Base-by-base conservation (phyloP, 2,888 invertebrate species). In the Carpatolechia fugitivella region DNA sequence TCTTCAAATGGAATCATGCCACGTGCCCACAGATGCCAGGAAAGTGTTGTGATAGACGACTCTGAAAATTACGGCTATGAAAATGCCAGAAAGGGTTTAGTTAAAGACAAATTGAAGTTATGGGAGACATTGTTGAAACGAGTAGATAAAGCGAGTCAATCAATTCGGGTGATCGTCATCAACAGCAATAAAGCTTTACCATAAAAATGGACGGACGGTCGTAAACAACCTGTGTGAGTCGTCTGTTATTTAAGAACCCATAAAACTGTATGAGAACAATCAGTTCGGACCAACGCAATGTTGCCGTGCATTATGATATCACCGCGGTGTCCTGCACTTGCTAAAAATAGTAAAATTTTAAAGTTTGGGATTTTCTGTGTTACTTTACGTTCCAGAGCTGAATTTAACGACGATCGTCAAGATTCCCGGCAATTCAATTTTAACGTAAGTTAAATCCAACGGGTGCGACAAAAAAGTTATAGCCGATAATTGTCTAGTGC, bases 251-350 rank as follows among this genome's bases (percentile, higher is more conserved):
- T 82, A 76, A 74, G 74, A 79, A 79, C 68, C 71, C 71, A 82
- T 81, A 83, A 84, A 85, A 84, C 71, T 69, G 66, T 70, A 76
- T 70, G 75, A 78, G 76, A 83, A 80, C 80, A 82, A 80, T 81
- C 74, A 70, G 77, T 70, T 73, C 70, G 78, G 89, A 87, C 88
- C 88, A 89, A 86, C 89, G 81, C 88, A 82, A 72, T 77, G 81
- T 69, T 71, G 33, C 65, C 63, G 59, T 69, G 70, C 72, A 71
- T 65, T 69, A 62, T 65, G 72, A 74, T 68, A 76, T 66, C 85
- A 61, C 76, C 75, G 87, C 81, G 87, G 80, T 85, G 88, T 76
- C 78, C 74, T 72, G 65, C 57, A 57, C 56, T 54, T 60, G 71
- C 76, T 78, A 77, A 76, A 85, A 83, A 58, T 58, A 58, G 24